Evolutionary conservation across 1,140 invertebrate species (phyloP).

Genomic region (Leptonema lineaticorne): DNA sequence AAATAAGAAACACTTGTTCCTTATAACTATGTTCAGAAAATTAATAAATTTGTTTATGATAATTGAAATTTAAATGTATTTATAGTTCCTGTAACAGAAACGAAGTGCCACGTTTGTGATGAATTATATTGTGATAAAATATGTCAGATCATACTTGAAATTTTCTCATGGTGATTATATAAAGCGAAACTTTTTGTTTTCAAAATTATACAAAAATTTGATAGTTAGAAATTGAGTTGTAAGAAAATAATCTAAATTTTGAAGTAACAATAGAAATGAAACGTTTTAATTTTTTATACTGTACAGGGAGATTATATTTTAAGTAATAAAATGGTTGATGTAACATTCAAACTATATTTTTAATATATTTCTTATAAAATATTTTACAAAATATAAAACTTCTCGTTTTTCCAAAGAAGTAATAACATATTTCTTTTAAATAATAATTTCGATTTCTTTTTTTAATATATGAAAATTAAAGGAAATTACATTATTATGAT

Average conservation of each 20-base stretch:
- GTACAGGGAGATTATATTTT: background rate
- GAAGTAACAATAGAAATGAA: background rate
- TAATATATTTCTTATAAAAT: background rate
- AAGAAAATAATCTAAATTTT: background rate
- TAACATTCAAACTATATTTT: background rate
- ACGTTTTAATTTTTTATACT: background rate
- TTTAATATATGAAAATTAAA: background rate
- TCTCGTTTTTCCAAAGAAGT: background rate
- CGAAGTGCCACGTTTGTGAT: constrained; percentile 33
- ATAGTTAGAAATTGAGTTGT: background rate
- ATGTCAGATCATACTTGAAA: background rate
- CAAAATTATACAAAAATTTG: background rate
- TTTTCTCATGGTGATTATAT: background rate
- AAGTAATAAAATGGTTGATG: background rate
- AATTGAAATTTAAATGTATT: background rate
- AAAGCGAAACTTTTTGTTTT: background rate
- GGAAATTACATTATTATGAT: background rate
- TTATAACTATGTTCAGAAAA: background rate
- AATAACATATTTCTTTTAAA: background rate
- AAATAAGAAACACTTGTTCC: background rate
- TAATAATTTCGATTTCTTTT: background rate
- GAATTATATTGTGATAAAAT: background rate
- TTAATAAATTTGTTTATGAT: background rate
- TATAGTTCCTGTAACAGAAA: constrained; percentile 36
- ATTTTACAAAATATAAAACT: background rate